phyloP scores from a whole-genome alignment of 2,797 vertebrate species.

The Coluber constrictor region DNA sequence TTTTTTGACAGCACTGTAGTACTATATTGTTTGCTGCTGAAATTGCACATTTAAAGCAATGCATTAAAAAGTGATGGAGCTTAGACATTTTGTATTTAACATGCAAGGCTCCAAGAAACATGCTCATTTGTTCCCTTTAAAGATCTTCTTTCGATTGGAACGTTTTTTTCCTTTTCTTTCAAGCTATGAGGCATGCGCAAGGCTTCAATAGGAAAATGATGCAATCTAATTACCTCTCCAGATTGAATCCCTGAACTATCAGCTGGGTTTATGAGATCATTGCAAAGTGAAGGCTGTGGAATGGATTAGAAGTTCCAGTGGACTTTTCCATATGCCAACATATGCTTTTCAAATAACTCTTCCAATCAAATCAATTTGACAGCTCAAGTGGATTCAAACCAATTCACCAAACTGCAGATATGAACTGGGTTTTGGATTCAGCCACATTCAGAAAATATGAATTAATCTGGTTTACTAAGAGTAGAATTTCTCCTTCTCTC shows the following conservation, averaged over 20 bases:
- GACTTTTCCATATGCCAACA: not conserved
- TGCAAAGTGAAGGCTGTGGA: not conserved
- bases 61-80: constrained; percentile 62
- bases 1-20: constrained; percentile 54
- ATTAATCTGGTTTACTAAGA: not conserved
- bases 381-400: not conserved
- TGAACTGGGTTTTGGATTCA: not conserved
- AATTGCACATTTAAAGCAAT: constrained; percentile 55
- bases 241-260: not conserved
- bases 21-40: constrained; percentile 50
- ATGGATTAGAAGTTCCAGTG: not conserved
- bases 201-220: not conserved
- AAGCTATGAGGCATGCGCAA: not conserved
- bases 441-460: not conserved
- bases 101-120: constrained; percentile 39
- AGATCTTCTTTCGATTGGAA: constrained; percentile 54
- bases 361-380: not conserved
- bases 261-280: not conserved
- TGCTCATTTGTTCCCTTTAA: constrained; percentile 50
- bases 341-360: not conserved
- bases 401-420: not conserved
- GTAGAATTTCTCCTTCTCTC: not conserved
- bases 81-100: constrained; percentile 60
- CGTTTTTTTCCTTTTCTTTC: not conserved
- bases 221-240: not conserved